Evolutionary conservation across 2,797 vertebrate species (phyloP).

Genomic region (Mus caroli): DNA sequence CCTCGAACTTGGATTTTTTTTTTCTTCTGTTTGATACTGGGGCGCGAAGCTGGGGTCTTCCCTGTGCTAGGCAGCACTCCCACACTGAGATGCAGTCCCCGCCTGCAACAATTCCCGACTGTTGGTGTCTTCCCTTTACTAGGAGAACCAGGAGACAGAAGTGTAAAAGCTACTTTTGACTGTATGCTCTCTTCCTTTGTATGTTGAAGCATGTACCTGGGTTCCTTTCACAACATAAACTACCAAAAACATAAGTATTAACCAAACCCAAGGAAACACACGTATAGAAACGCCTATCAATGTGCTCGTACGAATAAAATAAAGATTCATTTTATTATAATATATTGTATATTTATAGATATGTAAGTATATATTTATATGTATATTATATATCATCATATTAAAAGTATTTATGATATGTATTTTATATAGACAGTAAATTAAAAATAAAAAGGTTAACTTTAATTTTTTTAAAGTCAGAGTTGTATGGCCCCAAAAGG

Average conservation of each 20-base stretch:
- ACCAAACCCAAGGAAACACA: slow-evolving; percentile 33
- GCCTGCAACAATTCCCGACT: not conserved
- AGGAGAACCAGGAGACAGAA: not conserved
- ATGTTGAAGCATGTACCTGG: not conserved
- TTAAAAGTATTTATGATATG: too few relatives aligned
- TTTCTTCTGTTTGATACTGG: not conserved
- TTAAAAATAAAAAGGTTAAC: slow-evolving; percentile 48
- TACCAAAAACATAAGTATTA: slow-evolving; percentile 16
- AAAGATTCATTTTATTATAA: not conserved
- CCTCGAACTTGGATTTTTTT: not conserved
- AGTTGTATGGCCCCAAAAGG: not conserved
- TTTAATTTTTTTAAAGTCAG: not conserved
- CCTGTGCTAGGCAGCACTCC: too few relatives aligned
- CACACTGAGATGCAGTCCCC: not conserved
- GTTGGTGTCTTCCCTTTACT: not conserved
- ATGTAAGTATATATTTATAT: too few relatives aligned
- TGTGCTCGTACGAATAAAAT: slow-evolving; percentile 36
- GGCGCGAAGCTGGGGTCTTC: not conserved
- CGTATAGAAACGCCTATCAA: not conserved
- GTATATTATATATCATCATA: too few relatives aligned
- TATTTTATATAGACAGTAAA: too few relatives aligned
- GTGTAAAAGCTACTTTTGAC: not conserved
- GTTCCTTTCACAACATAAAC: not conserved
- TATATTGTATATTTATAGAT: not conserved
- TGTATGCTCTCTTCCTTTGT: not conserved